phyloP scores from a whole-genome alignment of 2,797 vertebrate genomes.

The Sebastiscus albofasciatus region DNA sequence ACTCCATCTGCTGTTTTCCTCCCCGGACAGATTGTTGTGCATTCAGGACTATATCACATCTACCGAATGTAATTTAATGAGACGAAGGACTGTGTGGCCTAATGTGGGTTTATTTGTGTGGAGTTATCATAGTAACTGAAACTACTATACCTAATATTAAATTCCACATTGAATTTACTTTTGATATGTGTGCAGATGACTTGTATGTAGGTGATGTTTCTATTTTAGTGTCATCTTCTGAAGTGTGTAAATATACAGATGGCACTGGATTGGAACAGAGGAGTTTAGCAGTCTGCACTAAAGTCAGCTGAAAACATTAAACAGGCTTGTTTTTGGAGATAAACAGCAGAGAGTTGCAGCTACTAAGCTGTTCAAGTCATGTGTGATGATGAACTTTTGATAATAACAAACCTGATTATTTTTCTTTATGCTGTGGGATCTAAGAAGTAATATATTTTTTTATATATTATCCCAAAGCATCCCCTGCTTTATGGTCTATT shows the following conservation, averaged over 20 bases:
- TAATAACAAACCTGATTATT: neutral
- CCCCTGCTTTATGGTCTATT: too few relatives aligned
- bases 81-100: neutral
- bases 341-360: neutral
- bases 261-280: constrained; percentile 10
- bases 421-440: neutral
- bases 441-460: neutral
- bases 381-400: neutral
- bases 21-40: neutral
- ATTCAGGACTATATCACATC: neutral
- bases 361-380: neutral
- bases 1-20: neutral
- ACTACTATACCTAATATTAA: neutral
- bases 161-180: neutral
- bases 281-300: constrained; percentile 3
- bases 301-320: constrained; percentile 14
- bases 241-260: constrained; percentile 18
- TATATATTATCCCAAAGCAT: too few relatives aligned
- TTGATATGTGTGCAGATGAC: neutral
- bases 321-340: constrained; percentile 9
- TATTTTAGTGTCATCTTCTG: neutral
- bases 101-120: neutral
- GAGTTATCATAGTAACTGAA: neutral
- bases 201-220: neutral
- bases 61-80: neutral